Conservation (phyloP, 1,140 invertebrate species). For the Habropoda laboriosa region DNA sequence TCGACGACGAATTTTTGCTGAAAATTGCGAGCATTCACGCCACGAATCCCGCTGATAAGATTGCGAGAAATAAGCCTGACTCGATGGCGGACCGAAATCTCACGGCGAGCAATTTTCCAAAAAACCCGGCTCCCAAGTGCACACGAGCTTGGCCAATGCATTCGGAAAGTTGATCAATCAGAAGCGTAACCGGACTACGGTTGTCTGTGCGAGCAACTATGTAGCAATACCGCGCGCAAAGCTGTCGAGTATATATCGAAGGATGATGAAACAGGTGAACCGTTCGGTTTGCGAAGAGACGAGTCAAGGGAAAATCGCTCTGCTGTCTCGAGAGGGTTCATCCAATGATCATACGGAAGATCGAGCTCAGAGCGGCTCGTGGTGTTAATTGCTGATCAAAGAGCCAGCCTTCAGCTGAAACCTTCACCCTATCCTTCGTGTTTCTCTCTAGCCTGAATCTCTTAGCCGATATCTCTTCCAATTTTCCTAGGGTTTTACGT, state of each 20-base stretch:
- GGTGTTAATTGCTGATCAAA: slow-evolving; percentile 74
- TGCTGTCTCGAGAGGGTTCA: slow-evolving; percentile 29
- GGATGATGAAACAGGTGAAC: slow-evolving; percentile 43
- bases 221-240: slow-evolving; percentile 15
- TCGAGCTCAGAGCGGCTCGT: slow-evolving; percentile 47
- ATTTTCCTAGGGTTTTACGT: slow-evolving; percentile 54
- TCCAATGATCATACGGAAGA: slow-evolving; percentile 55
- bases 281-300: slow-evolving; percentile 29
- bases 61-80: slow-evolving; percentile 14
- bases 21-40: background rate
- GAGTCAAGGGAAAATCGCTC: slow-evolving; percentile 51
- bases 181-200: slow-evolving; percentile 31
- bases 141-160: slow-evolving; percentile 16
- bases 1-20: too few relatives aligned
- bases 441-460: slow-evolving; percentile 16
- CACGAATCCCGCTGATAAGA: background rate
- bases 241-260: slow-evolving; percentile 13
- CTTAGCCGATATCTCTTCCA: slow-evolving; percentile 32
- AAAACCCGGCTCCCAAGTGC: slow-evolving; percentile 20
- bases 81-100: background rate
- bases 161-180: slow-evolving; percentile 50
- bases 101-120: slow-evolving; percentile 33
- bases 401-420: slow-evolving; percentile 49
- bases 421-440: slow-evolving; percentile 15
- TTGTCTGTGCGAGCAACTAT: slow-evolving; percentile 14